A percentile compares a stretch with the other conserved stretches of the same genome.
phyloP scores from a whole-genome alignment of 1,140 invertebrate genomes.

The Meloidogyne hapla region DNA sequence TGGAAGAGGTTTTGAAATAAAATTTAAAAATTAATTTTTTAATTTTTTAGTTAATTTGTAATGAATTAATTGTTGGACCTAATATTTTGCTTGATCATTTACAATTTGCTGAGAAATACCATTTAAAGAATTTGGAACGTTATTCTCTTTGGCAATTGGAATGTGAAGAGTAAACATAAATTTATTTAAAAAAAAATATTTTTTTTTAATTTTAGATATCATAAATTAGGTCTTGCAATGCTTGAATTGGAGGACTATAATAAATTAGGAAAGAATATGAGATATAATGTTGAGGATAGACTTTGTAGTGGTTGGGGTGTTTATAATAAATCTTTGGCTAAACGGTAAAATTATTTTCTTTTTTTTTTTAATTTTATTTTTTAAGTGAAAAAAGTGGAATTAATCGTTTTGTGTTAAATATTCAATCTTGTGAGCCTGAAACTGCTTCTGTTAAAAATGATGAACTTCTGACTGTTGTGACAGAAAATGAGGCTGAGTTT shows the following conservation, averaged over 20 bases:
- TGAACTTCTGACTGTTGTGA: not conserved
- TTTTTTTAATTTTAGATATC: not conserved
- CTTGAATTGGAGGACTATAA: not conserved
- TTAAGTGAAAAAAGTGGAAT: not conserved
- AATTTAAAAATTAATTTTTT: not conserved
- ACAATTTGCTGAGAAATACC: not conserved
- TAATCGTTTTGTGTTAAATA: not conserved
- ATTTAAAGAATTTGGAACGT: not conserved
- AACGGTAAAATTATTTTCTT: not conserved
- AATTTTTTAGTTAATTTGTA: not conserved
- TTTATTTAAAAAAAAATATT: too few relatives aligned
- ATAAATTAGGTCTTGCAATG: not conserved
- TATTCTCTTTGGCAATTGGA: not conserved
- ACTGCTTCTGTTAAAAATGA: not conserved
- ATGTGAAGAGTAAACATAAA: not conserved
- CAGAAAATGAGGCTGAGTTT: not conserved
- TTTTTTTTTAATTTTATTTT: not conserved
- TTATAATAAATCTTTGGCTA: not conserved
- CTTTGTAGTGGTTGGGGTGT: not conserved
- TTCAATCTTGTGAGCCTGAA: not conserved
- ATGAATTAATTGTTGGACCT: constrained; percentile 1
- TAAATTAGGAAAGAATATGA: not conserved
- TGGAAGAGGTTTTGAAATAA: not conserved
- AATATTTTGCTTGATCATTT: not conserved
- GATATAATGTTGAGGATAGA: not conserved